Evolutionary conservation across 1,140 invertebrate species (phyloP), one percentile per base, ranked within the genome.

Genomic region (Lordiphosa mommai): DNA sequence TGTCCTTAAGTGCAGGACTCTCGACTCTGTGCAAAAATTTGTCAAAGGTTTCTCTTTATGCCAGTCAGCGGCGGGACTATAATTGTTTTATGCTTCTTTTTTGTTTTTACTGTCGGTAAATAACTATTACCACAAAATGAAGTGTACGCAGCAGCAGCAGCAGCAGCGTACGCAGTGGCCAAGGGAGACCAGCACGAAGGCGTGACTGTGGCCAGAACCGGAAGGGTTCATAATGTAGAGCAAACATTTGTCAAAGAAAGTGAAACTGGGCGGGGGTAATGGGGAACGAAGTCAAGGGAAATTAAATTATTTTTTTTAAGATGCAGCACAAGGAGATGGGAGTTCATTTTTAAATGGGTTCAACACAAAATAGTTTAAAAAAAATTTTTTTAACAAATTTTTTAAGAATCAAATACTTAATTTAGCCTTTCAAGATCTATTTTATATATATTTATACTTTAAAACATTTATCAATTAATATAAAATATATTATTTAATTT

Each of bases 11-110:
- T 58, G 63, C 63, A 37, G 12, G 55, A 43, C 58, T 43, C 43
- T 34, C 27, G 32, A 27, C 23, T 4, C 55, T 43, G 36, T 29
- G 46, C 41, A 41, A 48, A 80, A 76, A 76, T 82, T 82, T 74
- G 71, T 80, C 76, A 80, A 79, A 82, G 76, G 74, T 64, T 80
- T 68, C 41, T 60, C 58, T 67, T 84, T 84, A 82, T 82, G 72
- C 56, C 51, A 38, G 52, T 57, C 60, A 71, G 71, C 77, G 71
- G 51, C 55, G 76, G 76, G 76, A 84, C 76, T 72, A 82, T 82
- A 82, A 82, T 82, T 82, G 76, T 82, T 82, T 82, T 72, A 82
- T 84, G 77, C 68, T 40, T 63, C 57, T 69, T 64, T 68, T 55
- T 60, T 51, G 58, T 55, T 84, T 71, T 84, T 76, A 76, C 71